Percentiles rank a stretch among this genome's conserved stretches.
phyloP scores from a whole-genome alignment of 1,140 invertebrate genomes.

The Brachystomella parvula region DNA sequence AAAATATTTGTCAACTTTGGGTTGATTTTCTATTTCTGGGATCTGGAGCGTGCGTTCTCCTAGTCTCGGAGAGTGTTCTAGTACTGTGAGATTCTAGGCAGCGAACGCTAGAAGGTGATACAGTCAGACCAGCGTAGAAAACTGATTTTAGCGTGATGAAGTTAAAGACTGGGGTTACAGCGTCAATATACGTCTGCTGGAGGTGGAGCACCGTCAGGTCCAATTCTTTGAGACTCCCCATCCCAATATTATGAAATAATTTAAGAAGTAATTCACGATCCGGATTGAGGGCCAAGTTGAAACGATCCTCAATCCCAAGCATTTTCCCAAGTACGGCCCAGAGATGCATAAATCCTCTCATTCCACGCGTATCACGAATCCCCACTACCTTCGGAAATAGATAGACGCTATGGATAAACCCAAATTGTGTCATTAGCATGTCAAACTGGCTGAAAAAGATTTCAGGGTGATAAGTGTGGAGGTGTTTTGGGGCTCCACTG shows the following conservation, averaged over 20 bases:
- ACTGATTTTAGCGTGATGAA: not conserved
- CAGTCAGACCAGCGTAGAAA: not conserved
- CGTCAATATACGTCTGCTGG: conserved; percentile 8
- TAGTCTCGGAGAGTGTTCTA: too few relatives aligned
- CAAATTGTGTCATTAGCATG: conserved; percentile 33
- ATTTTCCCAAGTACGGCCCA: conserved; percentile 30
- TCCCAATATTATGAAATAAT: conserved; percentile 20
- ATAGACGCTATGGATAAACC: conserved; percentile 25
- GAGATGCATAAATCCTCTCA: conserved; percentile 28
- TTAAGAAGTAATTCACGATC: conserved; percentile 20
- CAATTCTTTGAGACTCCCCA: conserved; percentile 23
- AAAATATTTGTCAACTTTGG: not conserved
- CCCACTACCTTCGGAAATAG: conserved; percentile 21
- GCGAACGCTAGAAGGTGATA: too few relatives aligned
- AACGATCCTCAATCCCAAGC: conserved; percentile 31
- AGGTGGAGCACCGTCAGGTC: conserved; percentile 18
- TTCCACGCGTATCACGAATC: conserved; percentile 7
- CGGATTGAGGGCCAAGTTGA: conserved; percentile 24
- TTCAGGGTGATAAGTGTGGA: conserved; percentile 22
- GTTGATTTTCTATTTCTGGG: too few relatives aligned
- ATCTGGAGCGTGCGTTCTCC: too few relatives aligned
- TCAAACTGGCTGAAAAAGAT: conserved; percentile 31
- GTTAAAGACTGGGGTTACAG: not conserved
- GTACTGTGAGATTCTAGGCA: too few relatives aligned
- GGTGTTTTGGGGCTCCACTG: conserved; percentile 12